Conservation (phyloP, 2,113 vertebrate genomes). For the Anoplopoma fimbria region DNA sequence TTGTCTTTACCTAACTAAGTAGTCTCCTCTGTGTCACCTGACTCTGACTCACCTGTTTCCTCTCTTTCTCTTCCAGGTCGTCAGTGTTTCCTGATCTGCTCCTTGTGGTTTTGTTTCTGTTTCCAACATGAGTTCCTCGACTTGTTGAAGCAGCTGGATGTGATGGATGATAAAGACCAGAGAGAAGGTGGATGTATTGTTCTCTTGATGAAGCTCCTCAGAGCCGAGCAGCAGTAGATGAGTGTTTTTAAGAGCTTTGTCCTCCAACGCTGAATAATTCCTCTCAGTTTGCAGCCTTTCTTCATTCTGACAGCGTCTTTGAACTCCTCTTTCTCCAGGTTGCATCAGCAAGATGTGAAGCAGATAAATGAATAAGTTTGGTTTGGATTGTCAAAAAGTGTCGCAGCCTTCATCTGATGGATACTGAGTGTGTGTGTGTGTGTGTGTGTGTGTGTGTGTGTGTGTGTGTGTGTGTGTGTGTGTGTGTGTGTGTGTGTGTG, state of each 20-base stretch:
- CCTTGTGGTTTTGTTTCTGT: too few species aligned
- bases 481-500: not conserved
- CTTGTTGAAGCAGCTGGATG: conserved; percentile 1
- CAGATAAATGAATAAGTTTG: conserved; percentile 70
- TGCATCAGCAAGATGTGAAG: conserved; percentile 69
- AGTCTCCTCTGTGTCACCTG: too few species aligned
- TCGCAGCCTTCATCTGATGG: conserved; percentile 57
- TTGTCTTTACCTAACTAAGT: too few species aligned
- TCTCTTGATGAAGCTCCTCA: not conserved
- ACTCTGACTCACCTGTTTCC: too few species aligned
- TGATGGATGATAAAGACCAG: conserved; percentile 11
- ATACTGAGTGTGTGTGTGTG: conserved; percentile 22
- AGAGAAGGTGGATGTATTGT: not conserved
- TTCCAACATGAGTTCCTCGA: conserved; percentile 13
- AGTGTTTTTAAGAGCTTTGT: not conserved
- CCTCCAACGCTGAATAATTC: conserved; percentile 20
- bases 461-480: conserved; percentile 17
- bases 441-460: not conserved
- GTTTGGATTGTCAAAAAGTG: conserved; percentile 71
- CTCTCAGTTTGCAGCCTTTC: conserved; percentile 23
- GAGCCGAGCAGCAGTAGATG: not conserved
- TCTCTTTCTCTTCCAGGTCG: not conserved
- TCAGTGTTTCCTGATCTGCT: not conserved
- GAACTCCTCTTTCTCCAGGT: conserved; percentile 70
- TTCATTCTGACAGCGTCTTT: conserved; percentile 54